These are phyloP conservation scores for Heterohyrax brucei DNA, from an alignment of 2,797 vertebrate genomes.

Conservation along the genomic window DNA sequence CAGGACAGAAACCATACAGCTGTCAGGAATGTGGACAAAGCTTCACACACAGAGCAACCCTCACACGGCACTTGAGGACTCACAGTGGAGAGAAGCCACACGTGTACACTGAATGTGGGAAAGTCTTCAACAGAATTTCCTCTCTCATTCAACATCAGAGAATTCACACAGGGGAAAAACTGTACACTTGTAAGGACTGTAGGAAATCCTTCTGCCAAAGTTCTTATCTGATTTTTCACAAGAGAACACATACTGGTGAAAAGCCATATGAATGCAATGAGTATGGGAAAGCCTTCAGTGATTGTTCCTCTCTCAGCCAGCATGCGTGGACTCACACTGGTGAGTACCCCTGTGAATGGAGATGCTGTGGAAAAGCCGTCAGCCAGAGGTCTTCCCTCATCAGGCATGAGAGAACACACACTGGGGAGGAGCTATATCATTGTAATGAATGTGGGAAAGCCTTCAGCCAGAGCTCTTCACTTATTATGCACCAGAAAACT, in stretches of 20 bases:
- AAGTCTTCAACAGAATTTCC: conserved; percentile 67
- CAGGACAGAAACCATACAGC: background rate
- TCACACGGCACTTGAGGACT: conserved; percentile 34
- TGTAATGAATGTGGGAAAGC: conserved; percentile 55
- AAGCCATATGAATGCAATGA: background rate
- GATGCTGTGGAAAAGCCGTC: no score
- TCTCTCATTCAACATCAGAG: conserved; percentile 66
- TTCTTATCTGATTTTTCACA: conserved; percentile 59
- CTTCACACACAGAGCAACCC: conserved; percentile 50
- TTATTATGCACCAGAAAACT: conserved; percentile 55
- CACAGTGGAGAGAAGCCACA: no score
- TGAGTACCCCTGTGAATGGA: no score
- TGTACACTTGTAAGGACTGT: conserved; percentile 73
- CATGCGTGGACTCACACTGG: background rate
- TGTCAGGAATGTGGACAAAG: conserved; percentile 56
- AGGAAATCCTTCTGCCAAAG: conserved; percentile 76
- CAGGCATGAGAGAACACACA: no score
- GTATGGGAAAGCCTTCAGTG: conserved; percentile 68
- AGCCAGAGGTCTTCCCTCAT: no score
- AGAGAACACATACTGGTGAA: background rate
- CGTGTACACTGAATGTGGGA: background rate
- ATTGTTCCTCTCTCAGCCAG: conserved; percentile 44
- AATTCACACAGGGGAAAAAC: conserved; percentile 7
- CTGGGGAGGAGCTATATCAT: background rate
- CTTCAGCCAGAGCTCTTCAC: conserved; percentile 50